Conservation (phyloP, 2,797 vertebrate genomes). For the Erethizon dorsatum region DNA sequence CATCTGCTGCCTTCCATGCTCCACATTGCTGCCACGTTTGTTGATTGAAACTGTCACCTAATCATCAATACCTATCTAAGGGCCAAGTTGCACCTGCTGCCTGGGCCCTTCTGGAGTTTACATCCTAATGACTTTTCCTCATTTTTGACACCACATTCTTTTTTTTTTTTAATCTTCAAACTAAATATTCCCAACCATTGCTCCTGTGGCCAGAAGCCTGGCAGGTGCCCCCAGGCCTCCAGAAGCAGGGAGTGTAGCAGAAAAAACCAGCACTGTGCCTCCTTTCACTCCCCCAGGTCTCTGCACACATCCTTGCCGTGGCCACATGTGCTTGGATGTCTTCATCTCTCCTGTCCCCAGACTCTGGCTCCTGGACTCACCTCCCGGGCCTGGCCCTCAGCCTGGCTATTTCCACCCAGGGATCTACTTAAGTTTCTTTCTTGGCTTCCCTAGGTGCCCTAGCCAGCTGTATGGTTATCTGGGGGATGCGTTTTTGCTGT, state of each 20-base stretch:
- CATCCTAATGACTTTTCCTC: neutral
- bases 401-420: neutral
- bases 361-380: neutral
- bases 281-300: neutral
- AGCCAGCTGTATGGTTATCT: neutral
- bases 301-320: fast-evolving
- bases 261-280: fast-evolving
- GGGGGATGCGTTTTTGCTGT: neutral
- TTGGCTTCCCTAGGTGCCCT: neutral
- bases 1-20: neutral
- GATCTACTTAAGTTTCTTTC: neutral
- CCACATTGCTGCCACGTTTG: neutral
- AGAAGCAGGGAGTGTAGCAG: neutral
- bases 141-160: neutral
- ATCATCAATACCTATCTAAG: neutral
- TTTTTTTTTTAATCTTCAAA: neutral
- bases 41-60: neutral
- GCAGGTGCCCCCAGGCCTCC: neutral
- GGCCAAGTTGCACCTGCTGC: fast-evolving
- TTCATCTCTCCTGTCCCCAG: neutral
- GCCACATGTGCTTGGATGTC: neutral
- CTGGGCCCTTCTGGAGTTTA: neutral
- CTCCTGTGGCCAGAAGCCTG: neutral
- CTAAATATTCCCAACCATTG: neutral
- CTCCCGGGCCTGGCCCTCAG: neutral